These are phyloP conservation scores for Allygus modestus DNA, from an alignment of 2,888 invertebrate genomes.

Conservation along the genomic window DNA sequence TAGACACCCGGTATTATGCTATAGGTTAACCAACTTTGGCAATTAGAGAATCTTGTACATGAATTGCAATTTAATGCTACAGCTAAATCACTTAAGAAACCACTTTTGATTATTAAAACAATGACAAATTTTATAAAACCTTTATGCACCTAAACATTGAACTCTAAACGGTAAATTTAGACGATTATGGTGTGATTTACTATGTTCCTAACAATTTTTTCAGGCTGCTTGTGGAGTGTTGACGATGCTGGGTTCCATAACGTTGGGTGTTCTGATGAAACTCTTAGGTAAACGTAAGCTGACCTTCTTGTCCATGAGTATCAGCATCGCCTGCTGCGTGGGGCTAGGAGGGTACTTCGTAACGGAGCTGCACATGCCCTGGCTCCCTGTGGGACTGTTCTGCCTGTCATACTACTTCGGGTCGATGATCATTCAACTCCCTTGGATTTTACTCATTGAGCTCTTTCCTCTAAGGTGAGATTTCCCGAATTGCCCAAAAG, in stretches of 20 bases:
- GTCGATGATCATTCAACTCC: conserved; percentile 74
- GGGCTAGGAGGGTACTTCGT: conserved; percentile 54
- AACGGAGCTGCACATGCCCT: conserved; percentile 73
- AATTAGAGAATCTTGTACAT: too few relatives aligned
- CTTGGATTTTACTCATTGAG: conserved; percentile 78
- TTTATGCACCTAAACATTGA: too few relatives aligned
- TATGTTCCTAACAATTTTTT: too few relatives aligned
- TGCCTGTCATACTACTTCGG: conserved; percentile 74
- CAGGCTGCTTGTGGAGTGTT: conserved; percentile 41
- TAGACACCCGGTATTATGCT: too few relatives aligned
- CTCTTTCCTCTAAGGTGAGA: conserved; percentile 78
- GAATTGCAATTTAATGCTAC: too few relatives aligned
- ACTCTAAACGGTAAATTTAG: too few relatives aligned
- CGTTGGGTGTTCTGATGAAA: conserved; percentile 45
- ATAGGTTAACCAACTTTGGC: too few relatives aligned
- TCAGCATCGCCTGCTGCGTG: conserved; percentile 48
- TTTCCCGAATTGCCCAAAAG: too few relatives aligned
- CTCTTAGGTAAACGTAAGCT: conserved; percentile 61
- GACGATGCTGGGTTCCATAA: conserved; percentile 51
- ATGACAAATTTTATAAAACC: too few relatives aligned
- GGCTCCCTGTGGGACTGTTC: conserved; percentile 74
- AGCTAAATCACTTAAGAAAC: too few relatives aligned
- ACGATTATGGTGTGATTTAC: too few relatives aligned
- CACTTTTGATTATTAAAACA: too few relatives aligned
- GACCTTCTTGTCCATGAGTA: conserved; percentile 53